These are phyloP conservation scores for Epirrita christyi DNA, from an alignment of 2,888 invertebrate species.

Conservation along the genomic window DNA sequence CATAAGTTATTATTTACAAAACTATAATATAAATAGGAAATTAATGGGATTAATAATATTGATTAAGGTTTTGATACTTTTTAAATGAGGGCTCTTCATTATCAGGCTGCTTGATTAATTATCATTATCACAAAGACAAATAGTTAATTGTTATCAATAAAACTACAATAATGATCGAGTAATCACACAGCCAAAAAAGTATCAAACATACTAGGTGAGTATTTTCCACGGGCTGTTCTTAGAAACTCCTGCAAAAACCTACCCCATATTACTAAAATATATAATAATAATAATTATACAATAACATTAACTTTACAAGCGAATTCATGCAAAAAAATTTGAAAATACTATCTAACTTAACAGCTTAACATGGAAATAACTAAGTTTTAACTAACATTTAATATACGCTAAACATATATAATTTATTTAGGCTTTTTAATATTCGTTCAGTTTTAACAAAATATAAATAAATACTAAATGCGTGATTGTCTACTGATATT, in stretches of 20 bases:
- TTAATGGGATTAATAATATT: slow-evolving; percentile 6
- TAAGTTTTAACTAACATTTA: slow-evolving; percentile 16
- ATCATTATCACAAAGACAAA: slow-evolving; percentile 46
- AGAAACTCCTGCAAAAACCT: no score
- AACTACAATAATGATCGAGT: slow-evolving; percentile 52
- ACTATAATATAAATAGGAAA: no score
- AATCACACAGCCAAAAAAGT: slow-evolving; percentile 67
- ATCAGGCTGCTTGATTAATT: slow-evolving; percentile 59
- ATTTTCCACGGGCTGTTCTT: no score
- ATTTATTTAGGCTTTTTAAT: slow-evolving; percentile 18
- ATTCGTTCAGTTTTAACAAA: slow-evolving; percentile 2
- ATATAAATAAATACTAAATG: slow-evolving; percentile 18
- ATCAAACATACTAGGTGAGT: slow-evolving; percentile 35
- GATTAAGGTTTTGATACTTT: slow-evolving; percentile 64
- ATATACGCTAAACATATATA: slow-evolving; percentile 1
- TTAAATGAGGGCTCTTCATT: slow-evolving; percentile 81
- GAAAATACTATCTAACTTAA: slow-evolving; percentile 20
- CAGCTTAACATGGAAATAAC: slow-evolving; percentile 19
- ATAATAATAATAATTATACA: slow-evolving; percentile 33
- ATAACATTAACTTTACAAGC: slow-evolving; percentile 28
- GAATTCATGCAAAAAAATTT: slow-evolving; percentile 21
- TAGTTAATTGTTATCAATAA: slow-evolving; percentile 26
- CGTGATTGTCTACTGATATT: no score
- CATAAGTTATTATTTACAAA: slow-evolving; percentile 23
- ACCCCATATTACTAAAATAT: no score